Conservation (phyloP, 2,113 vertebrate genomes). For the Cryptomyrus ogoouensis region DNA sequence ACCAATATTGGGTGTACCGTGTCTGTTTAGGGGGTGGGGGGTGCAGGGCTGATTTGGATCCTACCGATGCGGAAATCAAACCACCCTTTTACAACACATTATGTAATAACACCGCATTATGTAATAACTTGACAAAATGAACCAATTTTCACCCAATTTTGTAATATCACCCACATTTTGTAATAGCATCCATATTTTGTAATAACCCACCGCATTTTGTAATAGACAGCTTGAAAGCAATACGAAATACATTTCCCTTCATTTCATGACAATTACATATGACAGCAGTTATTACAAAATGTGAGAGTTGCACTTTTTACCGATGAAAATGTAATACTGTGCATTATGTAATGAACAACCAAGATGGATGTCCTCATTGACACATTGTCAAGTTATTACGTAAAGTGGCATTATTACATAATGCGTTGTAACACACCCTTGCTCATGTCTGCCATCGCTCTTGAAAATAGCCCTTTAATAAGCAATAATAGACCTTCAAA, state of each 20-base stretch:
- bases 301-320: not conserved
- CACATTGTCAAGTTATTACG: not conserved
- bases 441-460: not conserved
- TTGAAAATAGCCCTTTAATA: not conserved
- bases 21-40: not conserved
- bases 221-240: not conserved
- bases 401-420: not conserved
- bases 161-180: too few species aligned
- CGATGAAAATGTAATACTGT: not conserved
- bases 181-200: too few species aligned
- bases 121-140: not conserved
- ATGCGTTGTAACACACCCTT: not conserved
- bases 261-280: not conserved
- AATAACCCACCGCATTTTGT: not conserved
- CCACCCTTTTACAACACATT: too few species aligned
- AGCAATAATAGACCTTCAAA: not conserved
- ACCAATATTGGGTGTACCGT: not conserved
- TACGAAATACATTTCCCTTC: not conserved
- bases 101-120: not conserved
- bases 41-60: not conserved
- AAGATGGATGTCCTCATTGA: not conserved
- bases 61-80: not conserved
- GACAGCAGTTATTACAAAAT: not conserved
- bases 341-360: not conserved
- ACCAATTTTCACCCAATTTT: not conserved